Conservation (phyloP, 2,797 vertebrate genomes). For the Sebastes vulpes region DNA sequence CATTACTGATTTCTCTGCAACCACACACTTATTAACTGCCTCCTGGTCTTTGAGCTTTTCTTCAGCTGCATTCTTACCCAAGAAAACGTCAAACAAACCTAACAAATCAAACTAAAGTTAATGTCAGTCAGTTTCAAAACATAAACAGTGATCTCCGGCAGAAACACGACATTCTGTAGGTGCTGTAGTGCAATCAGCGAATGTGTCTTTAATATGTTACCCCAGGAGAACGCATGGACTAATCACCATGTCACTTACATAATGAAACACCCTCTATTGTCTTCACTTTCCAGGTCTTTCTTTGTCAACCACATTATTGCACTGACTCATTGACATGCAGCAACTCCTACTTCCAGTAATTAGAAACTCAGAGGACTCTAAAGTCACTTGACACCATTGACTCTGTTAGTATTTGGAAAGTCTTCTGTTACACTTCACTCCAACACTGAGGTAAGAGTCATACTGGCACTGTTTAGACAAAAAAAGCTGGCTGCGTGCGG, state of each 20-base stretch:
- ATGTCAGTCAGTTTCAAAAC: constrained; percentile 8
- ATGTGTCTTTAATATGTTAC: constrained; percentile 12
- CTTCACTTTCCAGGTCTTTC: constrained; percentile 36
- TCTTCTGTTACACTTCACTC: constrained; percentile 55
- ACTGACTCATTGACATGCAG: constrained; percentile 37
- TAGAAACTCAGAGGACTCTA: constrained; percentile 39
- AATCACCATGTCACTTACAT: constrained; percentile 45
- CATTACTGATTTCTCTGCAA: constrained; percentile 19
- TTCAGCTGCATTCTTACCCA: not conserved
- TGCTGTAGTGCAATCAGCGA: constrained; percentile 11
- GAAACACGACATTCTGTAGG: constrained; percentile 6
- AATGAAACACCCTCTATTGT: constrained; percentile 70
- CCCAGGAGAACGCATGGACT: constrained; percentile 6
- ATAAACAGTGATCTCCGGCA: not conserved
- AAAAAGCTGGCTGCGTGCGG: constrained; percentile 37
- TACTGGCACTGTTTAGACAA: constrained; percentile 47
- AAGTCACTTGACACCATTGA: constrained; percentile 62
- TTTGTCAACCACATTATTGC: constrained; percentile 46
- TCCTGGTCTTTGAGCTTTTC: not conserved
- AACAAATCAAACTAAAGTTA: constrained; percentile 19
- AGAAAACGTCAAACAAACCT: constrained; percentile 14
- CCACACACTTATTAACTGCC: not conserved
- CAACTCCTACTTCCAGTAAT: constrained; percentile 49
- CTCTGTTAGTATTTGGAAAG: constrained; percentile 57
- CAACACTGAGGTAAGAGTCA: constrained; percentile 42